A percentile compares a stretch with the other conserved stretches of the same genome.
Conservation (phyloP, 2,113 vertebrate species). For the Xenopus borealis region DNA sequence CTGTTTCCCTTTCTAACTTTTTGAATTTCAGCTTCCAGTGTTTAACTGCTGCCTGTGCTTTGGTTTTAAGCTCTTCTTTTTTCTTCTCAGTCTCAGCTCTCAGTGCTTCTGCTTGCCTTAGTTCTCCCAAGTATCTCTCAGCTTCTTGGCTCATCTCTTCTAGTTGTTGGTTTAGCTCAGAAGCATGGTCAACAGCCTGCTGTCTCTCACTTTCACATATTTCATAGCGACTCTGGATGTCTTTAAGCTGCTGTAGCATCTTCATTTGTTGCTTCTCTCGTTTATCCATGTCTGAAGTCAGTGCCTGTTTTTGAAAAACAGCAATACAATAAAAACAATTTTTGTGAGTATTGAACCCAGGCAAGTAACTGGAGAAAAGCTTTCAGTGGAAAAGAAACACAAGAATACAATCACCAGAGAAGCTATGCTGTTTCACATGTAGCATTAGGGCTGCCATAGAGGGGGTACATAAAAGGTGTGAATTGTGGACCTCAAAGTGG, state of each 20-base stretch:
- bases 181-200: conserved; percentile 57
- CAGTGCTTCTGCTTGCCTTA: conserved; percentile 70
- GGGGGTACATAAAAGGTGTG: too few species aligned
- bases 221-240: conserved; percentile 75
- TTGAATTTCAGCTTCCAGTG: conserved; percentile 86
- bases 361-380: too few species aligned
- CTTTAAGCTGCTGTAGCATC: conserved; percentile 82
- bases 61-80: conserved; percentile 78
- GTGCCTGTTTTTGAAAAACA: conserved; percentile 53
- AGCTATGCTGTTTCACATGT: too few species aligned
- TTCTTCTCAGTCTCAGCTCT: conserved; percentile 72
- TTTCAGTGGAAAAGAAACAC: too few species aligned
- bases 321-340: too few species aligned
- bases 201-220: conserved; percentile 63
- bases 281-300: conserved; percentile 75
- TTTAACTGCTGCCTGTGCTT: conserved; percentile 80
- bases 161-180: conserved; percentile 63
- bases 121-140: conserved; percentile 60
- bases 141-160: conserved; percentile 68
- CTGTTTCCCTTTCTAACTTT: conserved; percentile 73
- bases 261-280: conserved; percentile 79
- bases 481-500: too few species aligned
- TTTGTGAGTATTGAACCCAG: too few species aligned
- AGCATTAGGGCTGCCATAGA: too few species aligned
- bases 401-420: too few species aligned